Conservation (phyloP, 2,888 invertebrate species). For the Hartigia nigra region DNA sequence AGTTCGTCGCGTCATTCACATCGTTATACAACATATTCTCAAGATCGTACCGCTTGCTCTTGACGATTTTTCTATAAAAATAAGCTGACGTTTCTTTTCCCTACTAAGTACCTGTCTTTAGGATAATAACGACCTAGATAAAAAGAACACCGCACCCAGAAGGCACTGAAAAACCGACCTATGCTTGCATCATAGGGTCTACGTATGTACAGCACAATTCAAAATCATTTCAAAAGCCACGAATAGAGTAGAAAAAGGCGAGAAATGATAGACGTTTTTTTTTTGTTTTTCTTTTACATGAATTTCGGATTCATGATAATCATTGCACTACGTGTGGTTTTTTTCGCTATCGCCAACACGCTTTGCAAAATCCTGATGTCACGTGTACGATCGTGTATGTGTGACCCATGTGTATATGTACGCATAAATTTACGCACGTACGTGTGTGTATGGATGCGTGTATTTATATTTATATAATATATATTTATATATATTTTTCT, state of each 20-base stretch:
- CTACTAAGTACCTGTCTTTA: neutral
- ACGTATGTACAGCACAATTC: conserved; percentile 44
- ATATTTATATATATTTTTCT: conserved; percentile 30
- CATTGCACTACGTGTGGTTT: conserved; percentile 7
- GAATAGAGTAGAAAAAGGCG: conserved; percentile 59
- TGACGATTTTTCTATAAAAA: conserved; percentile 14
- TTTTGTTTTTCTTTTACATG: conserved; percentile 18
- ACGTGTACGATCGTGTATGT: conserved; percentile 1
- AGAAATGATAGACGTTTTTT: conserved; percentile 40
- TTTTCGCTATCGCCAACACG: conserved; percentile 2
- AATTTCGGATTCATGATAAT: conserved; percentile 22
- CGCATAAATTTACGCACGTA: conserved; percentile 14
- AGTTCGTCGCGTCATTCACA: conserved; percentile 5
- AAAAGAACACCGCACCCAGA: conserved; percentile 1
- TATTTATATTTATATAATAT: conserved; percentile 18
- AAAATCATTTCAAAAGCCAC: conserved; percentile 55
- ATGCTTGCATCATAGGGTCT: conserved; percentile 17
- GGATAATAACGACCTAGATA: neutral
- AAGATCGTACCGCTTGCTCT: neutral
- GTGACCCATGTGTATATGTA: conserved; percentile 19
- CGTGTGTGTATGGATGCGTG: conserved; percentile 23
- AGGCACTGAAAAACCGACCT: conserved; percentile 12
- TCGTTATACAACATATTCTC: conserved; percentile 20
- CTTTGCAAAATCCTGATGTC: conserved; percentile 11
- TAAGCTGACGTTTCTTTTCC: conserved; percentile 10